Conservation (phyloP, 2,888 invertebrate species). For the Pherbina coryleti region DNA sequence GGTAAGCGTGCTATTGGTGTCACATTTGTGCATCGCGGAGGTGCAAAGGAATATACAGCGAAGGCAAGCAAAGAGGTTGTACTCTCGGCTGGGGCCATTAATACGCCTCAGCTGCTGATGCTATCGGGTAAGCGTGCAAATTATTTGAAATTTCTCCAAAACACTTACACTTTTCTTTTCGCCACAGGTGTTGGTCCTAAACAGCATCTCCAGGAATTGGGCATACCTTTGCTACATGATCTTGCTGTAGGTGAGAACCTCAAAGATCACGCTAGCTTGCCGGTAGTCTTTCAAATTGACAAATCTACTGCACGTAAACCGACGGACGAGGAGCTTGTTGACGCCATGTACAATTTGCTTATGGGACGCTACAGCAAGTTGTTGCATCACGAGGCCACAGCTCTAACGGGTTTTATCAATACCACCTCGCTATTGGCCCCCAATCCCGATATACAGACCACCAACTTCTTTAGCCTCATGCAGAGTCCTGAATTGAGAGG, state of each 20-base stretch:
- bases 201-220: constrained; percentile 56
- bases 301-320: constrained; percentile 63
- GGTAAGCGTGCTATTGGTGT: constrained; percentile 72
- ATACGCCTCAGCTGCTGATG: constrained; percentile 92
- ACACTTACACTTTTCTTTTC: background rate
- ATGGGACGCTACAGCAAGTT: constrained; percentile 72
- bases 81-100: constrained; percentile 89
- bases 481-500: constrained; percentile 64
- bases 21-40: constrained; percentile 70
- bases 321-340: constrained; percentile 67
- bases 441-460: constrained; percentile 75
- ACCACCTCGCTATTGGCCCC: constrained; percentile 70
- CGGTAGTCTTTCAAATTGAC: constrained; percentile 70
- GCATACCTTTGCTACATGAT: constrained; percentile 60
- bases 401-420: constrained; percentile 74
- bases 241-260: constrained; percentile 79
- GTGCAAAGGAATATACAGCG: constrained; percentile 70
- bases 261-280: constrained; percentile 83
- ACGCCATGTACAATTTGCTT: constrained; percentile 70
- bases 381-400: constrained; percentile 68
- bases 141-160: background rate
- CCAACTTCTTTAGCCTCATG: constrained; percentile 71
- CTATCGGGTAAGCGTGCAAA: constrained; percentile 76
- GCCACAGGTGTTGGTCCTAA: constrained; percentile 63
- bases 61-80: constrained; percentile 85